Base-by-base conservation (phyloP, 2,888 invertebrate species). In the Chymomyza procnemis region DNA sequence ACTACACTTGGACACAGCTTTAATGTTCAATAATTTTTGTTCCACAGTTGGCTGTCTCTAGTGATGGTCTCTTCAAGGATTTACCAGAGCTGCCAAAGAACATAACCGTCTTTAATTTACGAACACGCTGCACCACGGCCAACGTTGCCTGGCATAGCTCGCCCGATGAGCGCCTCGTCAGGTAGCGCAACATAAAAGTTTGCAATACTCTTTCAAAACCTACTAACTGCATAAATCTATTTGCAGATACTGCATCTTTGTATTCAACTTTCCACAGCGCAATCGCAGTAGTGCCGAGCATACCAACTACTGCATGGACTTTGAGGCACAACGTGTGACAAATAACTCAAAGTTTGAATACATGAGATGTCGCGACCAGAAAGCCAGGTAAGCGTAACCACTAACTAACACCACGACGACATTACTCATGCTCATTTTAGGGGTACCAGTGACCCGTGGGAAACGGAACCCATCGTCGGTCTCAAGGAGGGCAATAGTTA, bases 131-230 rank as follows among this genome's bases (percentile, higher is more conserved):
- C 79, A 90, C 92, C 61, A 83, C 89, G 30, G 91, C 92, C n/a
- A 92, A 92, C 16, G 91, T 94, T 16, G 93, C 93, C 22, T 94
- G 94, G 94, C 89, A 92, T 67, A 91, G 93, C 4, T 91, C 93
- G 1, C 92, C 92, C 1, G 92, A 92, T 72, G 87, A 89, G 22
- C 88, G 91, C 22, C 87, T 90, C 64, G 76, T 90, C 66, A 89
- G 90, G 91, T 91, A 79, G n/a, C 79, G 77, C 34, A 41, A 12
- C 34, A 41, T n/a, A 41, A 41, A 41, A 41, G 6, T 3, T 41
- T 41, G 12, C 1, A 41, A 3, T 12, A 26, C 8, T 26, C 8
- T 2, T 41, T 41, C 12, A 30, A 34, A 16, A 14, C 8, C 34
- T 1, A 26, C 26, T 26, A 6, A 26, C 19, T 67, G 5, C 19